Base-by-base conservation (phyloP, 2,797 vertebrate genomes). In the Passerculus sandwichensis region DNA sequence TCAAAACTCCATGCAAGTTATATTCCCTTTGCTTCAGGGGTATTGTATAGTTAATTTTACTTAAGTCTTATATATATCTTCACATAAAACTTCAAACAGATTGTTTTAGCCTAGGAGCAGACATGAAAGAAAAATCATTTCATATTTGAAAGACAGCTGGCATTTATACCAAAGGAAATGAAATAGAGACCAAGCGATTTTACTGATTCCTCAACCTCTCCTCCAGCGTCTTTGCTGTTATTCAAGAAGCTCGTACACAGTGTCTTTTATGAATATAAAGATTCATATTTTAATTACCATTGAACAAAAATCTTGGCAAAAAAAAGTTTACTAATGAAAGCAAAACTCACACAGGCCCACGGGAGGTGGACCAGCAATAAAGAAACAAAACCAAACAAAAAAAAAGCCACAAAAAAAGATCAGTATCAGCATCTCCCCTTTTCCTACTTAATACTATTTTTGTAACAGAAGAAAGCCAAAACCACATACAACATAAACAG, bases 1-100 rank as follows among this genome's bases (percentile, higher is more conserved):
- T 97, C 96, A 97, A 98, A 97, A 98, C 92, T 94, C 96, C 91
- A 95, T 97, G 94, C 96, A 97, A 97, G 94, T 96, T 96, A 96
- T 38, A 97, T 73, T 93, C 87, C 92, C 73, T 85, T 92, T 91
- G 86, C 92, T 96, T 95, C 89, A 93, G 93, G 96, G 87, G 73
- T 84, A 95, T 53, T 82, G 71, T 84, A 92, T 40, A 93, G 94
- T 96, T 96, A 96, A 97, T 96, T 97, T 97, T 89, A 94, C 95
- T 97, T 89, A 97, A 95, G 82, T 93, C 94, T 87, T 86, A 90
- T 88, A 73, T 74, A 94, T 74, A 91, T 86, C 94, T 88, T 61
- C 96, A 96, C 91, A 94, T 81, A 93, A 88, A 95, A 96, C 93
- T 97, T 97, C 82, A 95, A 96, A 97, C 76, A 89, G 86, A 97